Conservation (phyloP, 2,113 vertebrate species). For the Chaetodon trifascialis region DNA sequence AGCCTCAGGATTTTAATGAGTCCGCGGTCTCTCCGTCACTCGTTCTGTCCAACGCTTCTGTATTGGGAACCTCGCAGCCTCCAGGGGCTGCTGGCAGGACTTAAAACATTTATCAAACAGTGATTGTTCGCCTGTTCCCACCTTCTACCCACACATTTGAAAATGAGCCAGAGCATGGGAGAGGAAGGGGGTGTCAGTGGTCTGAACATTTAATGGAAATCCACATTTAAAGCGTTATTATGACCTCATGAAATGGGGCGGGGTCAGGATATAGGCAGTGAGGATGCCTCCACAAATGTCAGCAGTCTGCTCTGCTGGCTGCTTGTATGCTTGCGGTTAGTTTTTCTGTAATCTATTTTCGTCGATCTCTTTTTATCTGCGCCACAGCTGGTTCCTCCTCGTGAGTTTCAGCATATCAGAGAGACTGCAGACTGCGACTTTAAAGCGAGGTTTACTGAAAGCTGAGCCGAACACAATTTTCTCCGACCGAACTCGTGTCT, state of each 20-base stretch:
- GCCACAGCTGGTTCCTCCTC: not conserved
- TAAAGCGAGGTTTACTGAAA: slow-evolving; percentile 42
- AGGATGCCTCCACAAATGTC: not conserved
- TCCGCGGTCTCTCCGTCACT: not conserved
- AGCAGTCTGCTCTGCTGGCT: not conserved
- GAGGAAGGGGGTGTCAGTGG: no score
- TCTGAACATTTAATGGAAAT: not conserved
- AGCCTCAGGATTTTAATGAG: no score
- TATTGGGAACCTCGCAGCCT: no score
- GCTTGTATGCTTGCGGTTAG: not conserved
- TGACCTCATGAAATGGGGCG: not conserved
- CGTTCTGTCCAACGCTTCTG: no score
- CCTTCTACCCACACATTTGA: no score
- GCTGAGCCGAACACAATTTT: slow-evolving; percentile 4
- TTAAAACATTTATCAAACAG: no score
- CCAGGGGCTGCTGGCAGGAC: no score
- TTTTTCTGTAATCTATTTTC: not conserved
- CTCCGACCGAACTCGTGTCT: not conserved
- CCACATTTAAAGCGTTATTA: not conserved
- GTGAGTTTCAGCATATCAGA: slow-evolving; percentile 19
- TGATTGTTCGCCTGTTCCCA: no score
- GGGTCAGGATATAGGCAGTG: not conserved
- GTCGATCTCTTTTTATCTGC: not conserved
- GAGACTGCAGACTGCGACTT: slow-evolving; percentile 10
- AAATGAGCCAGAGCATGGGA: no score